Evolutionary conservation across 1,140 invertebrate species (phyloP), one percentile per base, ranked within the genome.

Genomic region (Aricia agestis): DNA sequence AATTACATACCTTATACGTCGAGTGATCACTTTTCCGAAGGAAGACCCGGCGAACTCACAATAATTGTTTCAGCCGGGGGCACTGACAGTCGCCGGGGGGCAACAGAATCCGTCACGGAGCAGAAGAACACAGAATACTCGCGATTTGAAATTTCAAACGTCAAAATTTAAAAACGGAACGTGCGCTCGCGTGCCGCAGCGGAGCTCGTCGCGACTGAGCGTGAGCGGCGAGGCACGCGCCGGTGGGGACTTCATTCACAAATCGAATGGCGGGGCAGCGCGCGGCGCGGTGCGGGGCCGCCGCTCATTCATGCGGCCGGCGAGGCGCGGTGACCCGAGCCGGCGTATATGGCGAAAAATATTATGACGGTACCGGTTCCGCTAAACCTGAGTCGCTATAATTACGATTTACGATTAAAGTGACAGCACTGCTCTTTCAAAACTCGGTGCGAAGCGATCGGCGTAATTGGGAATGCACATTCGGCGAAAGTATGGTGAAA

Each of bases 171-270:
- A 78, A 75, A 73, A 58, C 73, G 67, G 59, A 69, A 74, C 80
- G 78, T 86, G 83, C 82, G 80, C 84, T 83, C 82, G 84, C 82
- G 85, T 86, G 78, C 72, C 79, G 67, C 78, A 78, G 83, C 87
- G 82, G 73, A 81, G 81, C 79, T 78, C 78, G 82, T 79, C 82
- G 83, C 86, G 85, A 90, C 87, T 90, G 87, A 88, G 73, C 84
- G 81, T 76, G 79, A 80, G 77, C 79, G 45, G 45, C 13, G 78
- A 80, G 84, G 87, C 87, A 87, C 86, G 86, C 85, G 87, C 85
- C 86, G 82, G 80, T 81, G 85, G 82, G 82, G 84, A 78, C 82
- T 89, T 89, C 88, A 90, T 90, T 90, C 88, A 90, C 85, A 87
- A 87, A 84, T 74, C 79, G 78, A 81, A 81, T 82, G 85, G 85